Evolutionary conservation across 2,797 vertebrate species (phyloP).

Genomic region (Hippoglossus hippoglossus): DNA sequence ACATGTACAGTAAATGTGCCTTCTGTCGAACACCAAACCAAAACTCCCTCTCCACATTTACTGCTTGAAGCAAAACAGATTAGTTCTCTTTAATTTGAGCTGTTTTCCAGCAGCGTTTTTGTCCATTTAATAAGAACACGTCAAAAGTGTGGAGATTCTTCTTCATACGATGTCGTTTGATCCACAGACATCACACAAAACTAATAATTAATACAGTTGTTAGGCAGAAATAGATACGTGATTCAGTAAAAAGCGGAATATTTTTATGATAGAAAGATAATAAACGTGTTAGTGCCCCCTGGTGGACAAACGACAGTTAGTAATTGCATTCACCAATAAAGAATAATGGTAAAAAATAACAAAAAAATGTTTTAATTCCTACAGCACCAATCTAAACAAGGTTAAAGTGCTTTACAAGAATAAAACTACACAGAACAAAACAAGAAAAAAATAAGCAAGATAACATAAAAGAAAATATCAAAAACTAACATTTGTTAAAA

Average conservation of each 20-base stretch:
- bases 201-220: no score
- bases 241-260: no score
- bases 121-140: background rate
- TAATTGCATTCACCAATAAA: no score
- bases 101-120: background rate
- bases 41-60: slow-evolving; percentile 14
- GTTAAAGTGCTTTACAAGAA: no score
- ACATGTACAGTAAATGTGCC: slow-evolving; percentile 50
- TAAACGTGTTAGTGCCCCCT: background rate
- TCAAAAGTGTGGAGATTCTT: background rate
- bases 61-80: background rate
- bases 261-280: no score
- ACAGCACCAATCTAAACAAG: no score
- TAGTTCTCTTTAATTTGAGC: background rate
- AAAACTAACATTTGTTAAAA: no score
- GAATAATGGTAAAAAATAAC: no score
- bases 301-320: background rate
- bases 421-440: background rate
- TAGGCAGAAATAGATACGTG: no score
- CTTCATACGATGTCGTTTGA: background rate
- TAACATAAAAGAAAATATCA: no score
- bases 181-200: background rate
- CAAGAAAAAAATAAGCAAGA: no score
- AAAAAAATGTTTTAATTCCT: no score
- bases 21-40: slow-evolving; percentile 36